Evolutionary conservation across 2,888 invertebrate genomes (phyloP).

Genomic region (Hipparchia semele): DNA sequence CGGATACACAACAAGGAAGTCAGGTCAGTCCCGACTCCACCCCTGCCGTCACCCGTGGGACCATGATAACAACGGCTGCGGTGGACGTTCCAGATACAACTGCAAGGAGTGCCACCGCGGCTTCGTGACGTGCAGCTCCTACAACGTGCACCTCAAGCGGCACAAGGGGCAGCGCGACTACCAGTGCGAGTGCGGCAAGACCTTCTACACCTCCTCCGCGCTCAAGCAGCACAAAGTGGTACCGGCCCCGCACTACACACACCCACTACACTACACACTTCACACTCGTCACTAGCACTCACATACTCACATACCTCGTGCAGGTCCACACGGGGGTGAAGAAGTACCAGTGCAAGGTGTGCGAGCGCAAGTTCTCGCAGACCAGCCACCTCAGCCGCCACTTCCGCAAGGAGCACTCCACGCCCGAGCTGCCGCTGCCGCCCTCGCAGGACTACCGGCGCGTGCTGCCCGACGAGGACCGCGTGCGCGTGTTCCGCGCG

Average conservation of each 20-base stretch:
- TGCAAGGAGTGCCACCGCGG: slow-evolving; percentile 72
- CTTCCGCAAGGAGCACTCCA: slow-evolving; percentile 71
- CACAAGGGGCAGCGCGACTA: slow-evolving; percentile 76
- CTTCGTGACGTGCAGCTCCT: slow-evolving; percentile 72
- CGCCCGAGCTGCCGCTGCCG: slow-evolving; percentile 63
- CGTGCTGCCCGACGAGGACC: slow-evolving; percentile 45
- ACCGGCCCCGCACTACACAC: too few relatives aligned
- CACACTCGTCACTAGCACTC: too few relatives aligned
- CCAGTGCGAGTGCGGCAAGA: slow-evolving; percentile 74
- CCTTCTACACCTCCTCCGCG: slow-evolving; percentile 74
- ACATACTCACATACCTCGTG: neutral
- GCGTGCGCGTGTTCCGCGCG: neutral
- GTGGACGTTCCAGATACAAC: slow-evolving; percentile 57
- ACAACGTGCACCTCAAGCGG: slow-evolving; percentile 70
- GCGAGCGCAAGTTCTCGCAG: slow-evolving; percentile 73
- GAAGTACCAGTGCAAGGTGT: slow-evolving; percentile 74
- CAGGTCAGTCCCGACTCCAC: slow-evolving; percentile 51
- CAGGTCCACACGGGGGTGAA: slow-evolving; percentile 74
- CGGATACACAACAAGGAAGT: slow-evolving; percentile 77
- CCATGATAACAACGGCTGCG: too few relatives aligned
- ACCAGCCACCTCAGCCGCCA: slow-evolving; percentile 73
- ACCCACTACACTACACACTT: too few relatives aligned
- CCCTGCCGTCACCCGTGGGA: too few relatives aligned
- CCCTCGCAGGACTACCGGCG: slow-evolving; percentile 63
- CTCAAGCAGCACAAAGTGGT: slow-evolving; percentile 62